Conservation (phyloP, 2,888 invertebrate genomes). For the Pasiphila rectangulata region DNA sequence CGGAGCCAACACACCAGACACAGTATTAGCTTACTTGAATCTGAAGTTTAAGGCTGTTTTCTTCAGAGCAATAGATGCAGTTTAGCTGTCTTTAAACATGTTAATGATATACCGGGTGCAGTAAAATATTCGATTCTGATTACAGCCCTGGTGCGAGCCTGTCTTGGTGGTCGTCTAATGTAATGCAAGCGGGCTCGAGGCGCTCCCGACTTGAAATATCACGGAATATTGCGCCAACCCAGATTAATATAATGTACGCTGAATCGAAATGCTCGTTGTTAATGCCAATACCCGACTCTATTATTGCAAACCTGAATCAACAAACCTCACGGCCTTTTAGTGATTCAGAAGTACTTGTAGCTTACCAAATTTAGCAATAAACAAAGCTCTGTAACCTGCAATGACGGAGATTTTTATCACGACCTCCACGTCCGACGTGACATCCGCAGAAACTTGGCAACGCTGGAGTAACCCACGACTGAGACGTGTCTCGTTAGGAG, state of each 20-base stretch:
- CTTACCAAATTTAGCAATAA: slow-evolving; percentile 37
- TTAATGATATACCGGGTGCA: background rate
- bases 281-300: slow-evolving; percentile 24
- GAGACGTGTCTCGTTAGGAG: slow-evolving; percentile 60
- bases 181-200: slow-evolving; percentile 62
- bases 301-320: slow-evolving; percentile 13
- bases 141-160: slow-evolving; percentile 34
- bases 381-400: slow-evolving; percentile 42
- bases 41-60: too few relatives aligned
- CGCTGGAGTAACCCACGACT: slow-evolving; percentile 64
- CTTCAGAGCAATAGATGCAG: too few relatives aligned
- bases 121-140: background rate
- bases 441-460: slow-evolving; percentile 53
- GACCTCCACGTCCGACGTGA: slow-evolving; percentile 52
- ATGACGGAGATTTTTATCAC: slow-evolving; percentile 53
- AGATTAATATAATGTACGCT: slow-evolving; percentile 52
- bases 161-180: slow-evolving; percentile 70
- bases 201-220: slow-evolving; percentile 70
- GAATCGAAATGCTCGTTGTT: slow-evolving; percentile 34
- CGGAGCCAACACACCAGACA: too few relatives aligned
- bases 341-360: slow-evolving; percentile 25
- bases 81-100: too few relatives aligned
- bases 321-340: slow-evolving; percentile 5
- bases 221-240: slow-evolving; percentile 56
- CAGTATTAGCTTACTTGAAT: too few relatives aligned